phyloP scores from a whole-genome alignment of 2,888 invertebrate genomes.

The Torymus tubicola region DNA sequence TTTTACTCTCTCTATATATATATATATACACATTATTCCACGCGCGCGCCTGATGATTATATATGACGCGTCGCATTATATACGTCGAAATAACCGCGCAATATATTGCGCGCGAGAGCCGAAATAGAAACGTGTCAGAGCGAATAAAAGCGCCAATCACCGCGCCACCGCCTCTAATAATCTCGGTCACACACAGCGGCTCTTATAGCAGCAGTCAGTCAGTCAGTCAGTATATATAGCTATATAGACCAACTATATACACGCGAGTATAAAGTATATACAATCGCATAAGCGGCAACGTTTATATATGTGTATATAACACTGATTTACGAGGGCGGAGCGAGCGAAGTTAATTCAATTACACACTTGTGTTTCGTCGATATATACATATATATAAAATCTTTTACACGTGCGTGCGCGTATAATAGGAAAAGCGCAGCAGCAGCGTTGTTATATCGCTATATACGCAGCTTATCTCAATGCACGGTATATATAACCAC shows the following conservation, averaged over 20 bases:
- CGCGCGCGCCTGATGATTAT: too few species aligned
- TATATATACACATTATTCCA: too few species aligned
- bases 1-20: too few species aligned
- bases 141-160: conserved; percentile 30
- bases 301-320: not conserved
- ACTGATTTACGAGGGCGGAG: conserved; percentile 20
- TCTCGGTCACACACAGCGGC: conserved; percentile 17
- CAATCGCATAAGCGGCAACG: not conserved
- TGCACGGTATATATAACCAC: too few species aligned
- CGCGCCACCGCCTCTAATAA: conserved; percentile 4
- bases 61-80: too few species aligned
- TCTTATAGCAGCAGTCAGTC: not conserved
- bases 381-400: too few species aligned
- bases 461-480: too few species aligned
- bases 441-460: too few species aligned
- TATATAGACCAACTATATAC: too few species aligned
- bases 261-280: not conserved
- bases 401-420: too few species aligned
- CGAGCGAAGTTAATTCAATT: conserved; percentile 11
- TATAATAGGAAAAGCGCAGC: too few species aligned
- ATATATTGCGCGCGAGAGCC: not conserved
- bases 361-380: not conserved
- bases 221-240: not conserved
- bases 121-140: conserved; percentile 33
- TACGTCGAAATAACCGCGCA: too few species aligned